Evolutionary conservation across 2,888 invertebrate genomes (phyloP).

Genomic region (Ophion obscuratus): DNA sequence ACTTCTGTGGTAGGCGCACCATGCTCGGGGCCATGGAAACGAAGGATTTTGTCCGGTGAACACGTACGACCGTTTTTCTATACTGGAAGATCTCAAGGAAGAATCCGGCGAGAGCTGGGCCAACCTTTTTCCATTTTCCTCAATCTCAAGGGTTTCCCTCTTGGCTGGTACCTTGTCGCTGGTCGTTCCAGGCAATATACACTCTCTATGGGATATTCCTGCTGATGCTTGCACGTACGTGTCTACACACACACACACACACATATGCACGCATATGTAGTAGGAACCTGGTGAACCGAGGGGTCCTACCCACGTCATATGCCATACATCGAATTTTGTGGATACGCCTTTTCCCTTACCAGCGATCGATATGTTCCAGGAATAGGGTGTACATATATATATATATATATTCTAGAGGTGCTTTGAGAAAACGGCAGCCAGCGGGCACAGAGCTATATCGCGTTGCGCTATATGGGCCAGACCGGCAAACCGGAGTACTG

Average conservation of each 20-base stretch:
- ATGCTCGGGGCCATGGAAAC: conserved; percentile 52
- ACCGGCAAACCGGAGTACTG: conserved; percentile 59
- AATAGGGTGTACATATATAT: conserved; percentile 34
- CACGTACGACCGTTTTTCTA: conserved; percentile 62
- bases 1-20: conserved; percentile 9
- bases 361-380: conserved; percentile 51
- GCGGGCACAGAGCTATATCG: conserved; percentile 48
- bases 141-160: conserved; percentile 48
- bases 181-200: conserved; percentile 29
- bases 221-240: conserved; percentile 48
- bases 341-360: conserved; percentile 34
- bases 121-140: conserved; percentile 60
- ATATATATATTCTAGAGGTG: conserved; percentile 5
- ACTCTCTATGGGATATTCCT: conserved; percentile 55
- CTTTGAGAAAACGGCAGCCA: conserved; percentile 49
- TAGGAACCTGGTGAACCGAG: not conserved
- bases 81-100: not conserved
- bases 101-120: conserved; percentile 33
- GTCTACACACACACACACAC: not conserved
- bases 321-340: not conserved
- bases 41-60: conserved; percentile 40
- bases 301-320: conserved; percentile 11
- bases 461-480: conserved; percentile 55
- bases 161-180: conserved; percentile 46
- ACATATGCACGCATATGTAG: not conserved